Conservation (phyloP, 2,113 vertebrate species). For the zebrafish (Danio rerio) region GRCz12tu NC_133195.1:38043001-38043500, state of each 20-base stretch:
- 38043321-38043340: background rate
- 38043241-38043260: background rate
- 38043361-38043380: background rate
- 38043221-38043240: background rate
- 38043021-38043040: slow-evolving; percentile 24
- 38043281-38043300: background rate
- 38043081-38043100: background rate
- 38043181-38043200: no score
- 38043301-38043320: background rate
- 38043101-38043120: no score
- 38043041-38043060: background rate
- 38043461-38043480: background rate
- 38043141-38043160: no score
- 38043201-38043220: slow-evolving; percentile 1
- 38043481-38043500: background rate
- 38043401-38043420: background rate
- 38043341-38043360: background rate
- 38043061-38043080: background rate
- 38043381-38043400: slow-evolving; percentile 3
- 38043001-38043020: slow-evolving; percentile 20
- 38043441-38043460: background rate
- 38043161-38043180: no score
- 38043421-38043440: background rate
- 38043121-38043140: no score
- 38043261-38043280: background rate